Percentiles rank a stretch among this genome's conserved stretches.
phyloP scores from a whole-genome alignment of 2,888 invertebrate genomes.

The Xanthia togata region DNA sequence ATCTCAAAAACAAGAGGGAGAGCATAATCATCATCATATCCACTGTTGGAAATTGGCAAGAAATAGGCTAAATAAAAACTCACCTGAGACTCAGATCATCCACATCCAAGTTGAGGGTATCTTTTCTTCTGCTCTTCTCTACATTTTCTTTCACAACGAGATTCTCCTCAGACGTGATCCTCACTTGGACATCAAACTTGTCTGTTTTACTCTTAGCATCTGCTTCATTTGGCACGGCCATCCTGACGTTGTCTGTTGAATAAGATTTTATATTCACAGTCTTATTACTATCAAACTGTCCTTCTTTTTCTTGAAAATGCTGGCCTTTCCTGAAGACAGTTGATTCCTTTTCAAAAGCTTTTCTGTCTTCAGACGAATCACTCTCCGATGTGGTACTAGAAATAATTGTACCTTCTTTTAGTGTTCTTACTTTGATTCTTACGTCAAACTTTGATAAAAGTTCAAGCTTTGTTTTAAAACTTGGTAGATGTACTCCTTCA shows the following conservation, averaged over 20 bases:
- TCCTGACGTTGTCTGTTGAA: slow-evolving; percentile 83
- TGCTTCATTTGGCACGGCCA: slow-evolving; percentile 87
- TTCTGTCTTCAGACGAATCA: slow-evolving; percentile 75
- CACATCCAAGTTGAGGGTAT: slow-evolving; percentile 88
- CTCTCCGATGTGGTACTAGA: slow-evolving; percentile 85
- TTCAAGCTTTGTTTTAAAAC: slow-evolving; percentile 87
- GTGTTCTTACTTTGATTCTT: slow-evolving; percentile 87
- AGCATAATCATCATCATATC: background rate
- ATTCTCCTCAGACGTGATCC: slow-evolving; percentile 88
- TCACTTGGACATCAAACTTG: slow-evolving; percentile 88
- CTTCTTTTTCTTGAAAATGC: slow-evolving; percentile 76
- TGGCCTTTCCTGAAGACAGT: slow-evolving; percentile 68
- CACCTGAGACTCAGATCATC: slow-evolving; percentile 90
- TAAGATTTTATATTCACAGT: slow-evolving; percentile 78
- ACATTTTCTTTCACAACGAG: slow-evolving; percentile 83
- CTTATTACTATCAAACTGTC: slow-evolving; percentile 71
- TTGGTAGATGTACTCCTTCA: slow-evolving; percentile 71
- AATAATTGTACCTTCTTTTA: slow-evolving; percentile 82
- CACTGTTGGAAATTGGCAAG: background rate
- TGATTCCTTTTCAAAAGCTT: slow-evolving; percentile 67
- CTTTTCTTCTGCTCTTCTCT: slow-evolving; percentile 80
- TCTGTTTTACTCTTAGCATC: slow-evolving; percentile 84
- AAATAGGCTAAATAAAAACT: slow-evolving; percentile 36
- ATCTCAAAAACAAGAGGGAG: background rate
- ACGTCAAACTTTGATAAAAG: slow-evolving; percentile 90